Conservation (phyloP, 2,113 vertebrate genomes). For the Rallus limicola region DNA sequence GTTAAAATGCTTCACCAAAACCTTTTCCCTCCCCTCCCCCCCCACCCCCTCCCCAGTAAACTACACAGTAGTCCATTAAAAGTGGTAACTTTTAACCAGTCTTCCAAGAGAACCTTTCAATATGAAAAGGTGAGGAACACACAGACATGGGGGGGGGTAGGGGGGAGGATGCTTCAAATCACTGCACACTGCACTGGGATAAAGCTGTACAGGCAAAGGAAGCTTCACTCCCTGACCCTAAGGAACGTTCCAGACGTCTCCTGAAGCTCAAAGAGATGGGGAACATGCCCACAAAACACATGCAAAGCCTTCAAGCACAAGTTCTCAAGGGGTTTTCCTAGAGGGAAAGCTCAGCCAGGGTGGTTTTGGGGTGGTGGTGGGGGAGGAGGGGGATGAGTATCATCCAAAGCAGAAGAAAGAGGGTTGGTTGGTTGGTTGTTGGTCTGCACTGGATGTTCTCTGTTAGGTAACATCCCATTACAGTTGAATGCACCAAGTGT, state of each 20-base stretch:
- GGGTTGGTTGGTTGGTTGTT: accelerated
- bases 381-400: not conserved
- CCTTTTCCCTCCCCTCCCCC: not conserved
- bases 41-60: not conserved
- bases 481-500: too few species aligned
- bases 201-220: not conserved
- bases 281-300: not conserved
- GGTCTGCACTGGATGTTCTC: not conserved
- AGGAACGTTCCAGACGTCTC: not conserved
- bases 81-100: not conserved
- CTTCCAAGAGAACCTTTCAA: not conserved
- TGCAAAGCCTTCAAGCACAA: not conserved
- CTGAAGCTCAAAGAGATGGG: not conserved
- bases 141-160: not conserved
- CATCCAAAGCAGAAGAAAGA: not conserved
- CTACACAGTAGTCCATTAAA: not conserved
- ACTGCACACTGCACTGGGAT: not conserved
- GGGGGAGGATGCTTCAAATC: not conserved
- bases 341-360: not conserved
- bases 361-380: too few species aligned
- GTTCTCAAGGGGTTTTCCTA: not conserved
- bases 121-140: not conserved
- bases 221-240: not conserved
- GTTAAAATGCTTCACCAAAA: not conserved
- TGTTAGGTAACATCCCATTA: too few species aligned